phyloP scores from a whole-genome alignment of 2,888 invertebrate species.

The Latrodectus elegans region DNA sequence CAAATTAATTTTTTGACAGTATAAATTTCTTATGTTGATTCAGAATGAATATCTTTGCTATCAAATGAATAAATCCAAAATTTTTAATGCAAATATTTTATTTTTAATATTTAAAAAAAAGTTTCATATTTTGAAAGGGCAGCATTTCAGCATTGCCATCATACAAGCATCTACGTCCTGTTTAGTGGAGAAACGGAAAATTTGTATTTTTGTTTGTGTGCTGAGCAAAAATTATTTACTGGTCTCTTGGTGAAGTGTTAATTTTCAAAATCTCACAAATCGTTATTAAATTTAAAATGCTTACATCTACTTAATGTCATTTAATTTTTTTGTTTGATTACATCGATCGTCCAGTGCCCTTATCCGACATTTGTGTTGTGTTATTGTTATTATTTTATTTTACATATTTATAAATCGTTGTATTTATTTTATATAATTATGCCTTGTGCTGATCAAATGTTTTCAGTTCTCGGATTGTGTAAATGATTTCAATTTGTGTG shows the following conservation, averaged over 20 bases:
- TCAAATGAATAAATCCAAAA: too few relatives aligned
- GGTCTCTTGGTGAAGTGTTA: background rate
- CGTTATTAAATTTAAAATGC: background rate
- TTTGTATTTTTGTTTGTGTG: background rate
- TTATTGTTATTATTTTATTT: conserved; percentile 28
- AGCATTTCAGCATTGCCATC: conserved; percentile 60
- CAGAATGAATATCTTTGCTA: too few relatives aligned
- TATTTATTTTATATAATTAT: conserved; percentile 27
- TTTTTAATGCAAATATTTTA: too few relatives aligned
- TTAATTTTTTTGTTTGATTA: background rate
- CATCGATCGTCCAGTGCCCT: conserved; percentile 42
- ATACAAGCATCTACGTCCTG: background rate
- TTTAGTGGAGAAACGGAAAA: background rate
- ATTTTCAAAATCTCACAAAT: background rate
- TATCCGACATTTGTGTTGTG: conserved; percentile 45
- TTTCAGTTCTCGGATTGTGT: background rate
- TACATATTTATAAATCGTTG: conserved; percentile 24
- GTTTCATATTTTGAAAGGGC: conserved; percentile 7
- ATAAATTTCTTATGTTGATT: too few relatives aligned
- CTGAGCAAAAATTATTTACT: conserved; percentile 8
- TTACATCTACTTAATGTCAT: background rate
- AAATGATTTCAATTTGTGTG: background rate
- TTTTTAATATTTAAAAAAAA: too few relatives aligned
- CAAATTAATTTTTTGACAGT: too few relatives aligned
- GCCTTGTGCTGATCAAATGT: conserved; percentile 1